phyloP scores from a whole-genome alignment of 1,140 invertebrate species.

The Drosophila rufa region DNA sequence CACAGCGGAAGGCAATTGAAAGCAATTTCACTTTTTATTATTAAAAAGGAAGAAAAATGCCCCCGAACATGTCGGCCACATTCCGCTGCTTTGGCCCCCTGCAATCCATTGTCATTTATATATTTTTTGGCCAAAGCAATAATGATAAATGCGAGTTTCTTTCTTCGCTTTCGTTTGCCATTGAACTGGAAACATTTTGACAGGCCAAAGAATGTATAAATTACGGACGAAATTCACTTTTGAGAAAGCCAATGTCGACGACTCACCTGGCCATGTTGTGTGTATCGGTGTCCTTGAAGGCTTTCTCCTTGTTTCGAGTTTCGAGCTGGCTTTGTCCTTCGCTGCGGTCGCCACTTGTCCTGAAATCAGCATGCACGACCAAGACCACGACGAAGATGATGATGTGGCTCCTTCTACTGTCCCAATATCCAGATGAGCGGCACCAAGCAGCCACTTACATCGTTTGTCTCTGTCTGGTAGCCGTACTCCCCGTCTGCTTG shows the following conservation, averaged over 20 bases:
- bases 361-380: constrained; percentile 51
- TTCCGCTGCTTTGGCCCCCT: background rate
- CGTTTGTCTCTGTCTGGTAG: constrained; percentile 65
- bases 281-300: constrained; percentile 36
- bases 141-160: constrained; percentile 68
- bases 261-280: constrained; percentile 69
- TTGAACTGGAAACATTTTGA: constrained; percentile 64
- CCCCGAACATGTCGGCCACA: constrained; percentile 18
- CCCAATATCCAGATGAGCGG: constrained; percentile 41
- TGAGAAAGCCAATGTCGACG: constrained; percentile 25
- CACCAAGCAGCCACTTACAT: constrained; percentile 53
- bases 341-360: constrained; percentile 28
- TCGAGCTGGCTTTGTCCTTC: constrained; percentile 15
- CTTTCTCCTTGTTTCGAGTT: constrained; percentile 7
- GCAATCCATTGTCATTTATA: constrained; percentile 14
- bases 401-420: constrained; percentile 35
- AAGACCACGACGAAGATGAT: constrained; percentile 42
- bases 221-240: constrained; percentile 30
- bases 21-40: constrained; percentile 48
- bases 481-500: constrained; percentile 45
- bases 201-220: constrained; percentile 44
- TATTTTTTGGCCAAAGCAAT: constrained; percentile 18
- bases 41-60: constrained; percentile 19
- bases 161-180: constrained; percentile 47
- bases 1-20: constrained; percentile 25